Conservation (phyloP, 2,113 vertebrate genomes). For the Quiscalus mexicanus region DNA sequence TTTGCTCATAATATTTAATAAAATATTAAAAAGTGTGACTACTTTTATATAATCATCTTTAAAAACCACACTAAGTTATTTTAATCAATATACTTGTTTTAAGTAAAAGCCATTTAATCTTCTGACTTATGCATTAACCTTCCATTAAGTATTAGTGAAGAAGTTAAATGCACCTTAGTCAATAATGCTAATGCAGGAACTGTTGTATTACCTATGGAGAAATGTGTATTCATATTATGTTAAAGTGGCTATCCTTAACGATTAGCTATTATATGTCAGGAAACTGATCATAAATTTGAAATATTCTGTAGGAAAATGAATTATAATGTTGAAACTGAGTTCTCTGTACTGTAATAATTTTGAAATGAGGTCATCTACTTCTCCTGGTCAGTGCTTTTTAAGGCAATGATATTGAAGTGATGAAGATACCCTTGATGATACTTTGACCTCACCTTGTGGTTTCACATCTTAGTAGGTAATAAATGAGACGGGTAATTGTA, state of each 20-base stretch:
- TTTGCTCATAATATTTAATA: conserved; percentile 78
- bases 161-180: conserved; percentile 92
- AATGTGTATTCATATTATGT: conserved; percentile 94
- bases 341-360: conserved; percentile 88
- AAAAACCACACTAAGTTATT: conserved; percentile 83
- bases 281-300: conserved; percentile 87
- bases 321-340: conserved; percentile 89
- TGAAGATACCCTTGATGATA: conserved; percentile 84
- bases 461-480: conserved; percentile 83
- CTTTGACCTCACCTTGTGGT: conserved; percentile 86
- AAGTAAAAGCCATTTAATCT: conserved; percentile 93
- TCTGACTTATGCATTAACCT: conserved; percentile 95
- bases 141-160: conserved; percentile 96
- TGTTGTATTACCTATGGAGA: conserved; percentile 84
- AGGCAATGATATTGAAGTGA: conserved; percentile 94
- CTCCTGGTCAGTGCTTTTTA: conserved; percentile 89
- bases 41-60: conserved; percentile 85
- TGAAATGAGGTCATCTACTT: conserved; percentile 86
- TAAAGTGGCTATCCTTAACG: conserved; percentile 86
- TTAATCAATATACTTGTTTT: conserved; percentile 97
- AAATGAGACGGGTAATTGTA: conserved; percentile 91
- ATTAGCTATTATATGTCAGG: conserved; percentile 85
- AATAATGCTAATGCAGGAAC: conserved; percentile 91
- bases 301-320: conserved; percentile 85
- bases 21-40: conserved; percentile 81